Percentiles rank a stretch among this genome's conserved stretches.
phyloP scores from a whole-genome alignment of 2,797 vertebrate species.

The Gadopsis bispinosus region DNA sequence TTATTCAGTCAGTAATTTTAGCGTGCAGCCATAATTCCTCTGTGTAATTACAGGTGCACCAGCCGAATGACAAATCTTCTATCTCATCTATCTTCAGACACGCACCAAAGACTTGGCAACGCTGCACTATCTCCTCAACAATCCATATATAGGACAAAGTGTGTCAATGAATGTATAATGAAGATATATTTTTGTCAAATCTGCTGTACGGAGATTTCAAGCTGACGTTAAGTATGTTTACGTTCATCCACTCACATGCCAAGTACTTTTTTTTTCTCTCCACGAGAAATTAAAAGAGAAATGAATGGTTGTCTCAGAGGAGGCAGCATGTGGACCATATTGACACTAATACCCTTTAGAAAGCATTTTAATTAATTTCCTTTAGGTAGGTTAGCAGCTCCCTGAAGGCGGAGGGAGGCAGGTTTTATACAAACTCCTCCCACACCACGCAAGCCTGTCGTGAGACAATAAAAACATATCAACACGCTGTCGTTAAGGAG shows the following conservation, averaged over 20 bases:
- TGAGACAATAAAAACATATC: slow-evolving; percentile 4
- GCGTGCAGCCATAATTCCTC: slow-evolving; percentile 60
- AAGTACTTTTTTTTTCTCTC: background rate
- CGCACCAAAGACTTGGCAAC: slow-evolving; percentile 44
- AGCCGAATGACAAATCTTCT: slow-evolving; percentile 67
- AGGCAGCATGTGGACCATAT: background rate
- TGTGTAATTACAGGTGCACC: slow-evolving; percentile 69
- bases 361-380: slow-evolving; percentile 27
- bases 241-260: slow-evolving; percentile 17
- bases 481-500: background rate
- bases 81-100: slow-evolving; percentile 64
- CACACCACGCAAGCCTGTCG: background rate
- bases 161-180: slow-evolving; percentile 14
- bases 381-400: slow-evolving; percentile 14
- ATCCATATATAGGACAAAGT: slow-evolving; percentile 32
- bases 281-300: background rate
- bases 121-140: slow-evolving; percentile 27
- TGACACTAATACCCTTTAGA: slow-evolving; percentile 28
- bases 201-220: slow-evolving; percentile 10
- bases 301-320: slow-evolving; percentile 12
- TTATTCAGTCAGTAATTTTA: slow-evolving; percentile 71
- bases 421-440: background rate
- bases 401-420: background rate
- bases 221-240: slow-evolving; percentile 20
- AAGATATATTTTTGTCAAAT: slow-evolving; percentile 12